Conservation (phyloP, 2,797 vertebrate species). For the Meda fulgida region DNA sequence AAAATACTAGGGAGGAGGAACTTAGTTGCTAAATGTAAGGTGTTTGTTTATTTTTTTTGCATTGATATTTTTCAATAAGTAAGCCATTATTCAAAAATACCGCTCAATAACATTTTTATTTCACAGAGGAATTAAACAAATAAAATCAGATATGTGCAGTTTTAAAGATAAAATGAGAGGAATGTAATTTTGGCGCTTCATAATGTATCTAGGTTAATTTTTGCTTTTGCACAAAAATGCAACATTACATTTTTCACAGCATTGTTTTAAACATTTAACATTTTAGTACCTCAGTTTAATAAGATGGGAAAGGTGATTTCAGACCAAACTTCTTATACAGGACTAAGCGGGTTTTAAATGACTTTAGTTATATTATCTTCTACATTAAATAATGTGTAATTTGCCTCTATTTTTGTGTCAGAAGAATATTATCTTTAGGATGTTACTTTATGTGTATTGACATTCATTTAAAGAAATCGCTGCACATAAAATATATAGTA, state of each 20-base stretch:
- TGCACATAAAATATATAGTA: constrained; percentile 68
- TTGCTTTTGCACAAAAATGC: neutral
- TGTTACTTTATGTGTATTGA: constrained; percentile 70
- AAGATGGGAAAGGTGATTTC: neutral
- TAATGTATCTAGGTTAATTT: neutral
- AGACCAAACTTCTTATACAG: neutral
- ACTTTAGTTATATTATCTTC: neutral
- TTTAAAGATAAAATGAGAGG: constrained; percentile 27
- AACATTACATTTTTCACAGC: constrained; percentile 8
- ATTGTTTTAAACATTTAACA: neutral
- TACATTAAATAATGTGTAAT: neutral
- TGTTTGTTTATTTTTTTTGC: neutral
- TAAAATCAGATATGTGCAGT: constrained; percentile 22
- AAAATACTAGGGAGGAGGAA: neutral
- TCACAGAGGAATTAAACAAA: constrained; percentile 19
- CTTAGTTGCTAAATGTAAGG: neutral
- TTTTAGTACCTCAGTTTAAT: neutral
- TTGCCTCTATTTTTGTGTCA: constrained; percentile 45
- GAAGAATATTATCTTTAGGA: constrained; percentile 52
- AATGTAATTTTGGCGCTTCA: constrained; percentile 32
- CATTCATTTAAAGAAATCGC: constrained; percentile 69
- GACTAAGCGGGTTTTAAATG: neutral
- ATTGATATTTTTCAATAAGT: constrained; percentile 6
- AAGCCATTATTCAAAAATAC: constrained; percentile 13
- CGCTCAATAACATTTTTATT: constrained; percentile 19